Conservation (phyloP, 2,888 invertebrate species). For the Punctoribates punctum region DNA sequence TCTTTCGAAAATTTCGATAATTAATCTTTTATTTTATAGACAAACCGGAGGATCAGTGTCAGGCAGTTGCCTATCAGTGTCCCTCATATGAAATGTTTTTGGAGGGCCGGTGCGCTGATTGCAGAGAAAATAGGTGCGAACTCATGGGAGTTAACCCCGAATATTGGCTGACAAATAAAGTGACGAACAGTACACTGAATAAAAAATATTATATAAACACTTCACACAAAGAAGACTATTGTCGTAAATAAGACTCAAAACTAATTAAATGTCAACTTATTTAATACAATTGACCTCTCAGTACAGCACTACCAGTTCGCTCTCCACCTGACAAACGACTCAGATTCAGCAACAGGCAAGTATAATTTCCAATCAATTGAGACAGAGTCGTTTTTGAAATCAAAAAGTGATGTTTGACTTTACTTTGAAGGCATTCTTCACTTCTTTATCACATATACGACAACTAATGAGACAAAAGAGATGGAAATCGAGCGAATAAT, state of each 20-base stretch:
- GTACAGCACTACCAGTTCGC: not conserved
- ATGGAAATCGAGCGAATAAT: not conserved
- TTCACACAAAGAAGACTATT: not conserved
- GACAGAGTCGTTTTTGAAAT: too few relatives aligned
- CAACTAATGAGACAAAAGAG: not conserved
- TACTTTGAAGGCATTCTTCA: not conserved
- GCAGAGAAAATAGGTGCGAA: not conserved
- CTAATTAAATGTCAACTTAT: not conserved
- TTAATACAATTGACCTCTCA: not conserved
- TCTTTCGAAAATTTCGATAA: too few relatives aligned
- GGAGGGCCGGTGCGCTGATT: slow-evolving; percentile 11
- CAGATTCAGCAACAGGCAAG: not conserved
- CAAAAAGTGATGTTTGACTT: too few relatives aligned
- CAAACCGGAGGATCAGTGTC: not conserved
- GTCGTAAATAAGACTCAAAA: not conserved
- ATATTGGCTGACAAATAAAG: not conserved
- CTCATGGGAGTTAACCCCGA: not conserved
- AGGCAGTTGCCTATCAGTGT: not conserved
- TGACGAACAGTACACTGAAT: not conserved
- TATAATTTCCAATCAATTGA: too few relatives aligned
- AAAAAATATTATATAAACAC: slow-evolving; percentile 11
- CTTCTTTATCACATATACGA: not conserved
- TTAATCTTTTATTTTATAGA: not conserved
- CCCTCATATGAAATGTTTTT: not conserved
- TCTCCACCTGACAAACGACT: not conserved